A percentile compares a stretch with the other conserved stretches of the same genome.
Evolutionary conservation across 2,113 vertebrate species (phyloP).

Genomic region (Phocoena phocoena): DNA sequence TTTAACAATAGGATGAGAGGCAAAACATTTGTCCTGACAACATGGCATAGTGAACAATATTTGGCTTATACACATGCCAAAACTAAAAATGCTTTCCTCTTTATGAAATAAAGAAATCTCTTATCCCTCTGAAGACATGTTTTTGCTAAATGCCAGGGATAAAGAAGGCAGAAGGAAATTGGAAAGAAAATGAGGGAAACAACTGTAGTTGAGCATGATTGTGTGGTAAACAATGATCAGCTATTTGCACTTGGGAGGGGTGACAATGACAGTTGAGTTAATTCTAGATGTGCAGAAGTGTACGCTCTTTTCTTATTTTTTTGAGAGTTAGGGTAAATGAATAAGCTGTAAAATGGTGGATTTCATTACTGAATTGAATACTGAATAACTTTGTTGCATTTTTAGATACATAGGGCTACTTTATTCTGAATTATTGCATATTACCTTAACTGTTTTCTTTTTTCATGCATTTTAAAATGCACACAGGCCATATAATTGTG

Average conservation of each 20-base stretch:
- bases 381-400: not conserved
- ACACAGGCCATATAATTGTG: constrained; percentile 42
- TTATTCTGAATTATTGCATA: constrained; percentile 28
- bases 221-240: constrained; percentile 59
- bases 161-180: constrained; percentile 52
- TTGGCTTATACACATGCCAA: not conserved
- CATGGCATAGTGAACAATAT: constrained; percentile 42
- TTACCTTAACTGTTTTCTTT: constrained; percentile 39
- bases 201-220: not conserved
- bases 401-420: constrained; percentile 34
- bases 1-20: constrained; percentile 9
- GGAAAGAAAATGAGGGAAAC: constrained; percentile 32
- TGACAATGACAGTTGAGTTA: not conserved
- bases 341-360: not conserved
- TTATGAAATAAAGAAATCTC: constrained; percentile 50
- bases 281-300: not conserved
- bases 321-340: not conserved
- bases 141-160: constrained; percentile 59
- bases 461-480: constrained; percentile 67
- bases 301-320: not conserved
- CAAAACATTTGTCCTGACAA: constrained; percentile 38
- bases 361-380: not conserved
- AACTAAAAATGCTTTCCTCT: constrained; percentile 36
- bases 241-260: not conserved
- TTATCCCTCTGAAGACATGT: constrained; percentile 38